These are phyloP conservation scores for Helarctos malayanus DNA, from an alignment of 2,797 vertebrate genomes.

Conservation along the genomic window DNA sequence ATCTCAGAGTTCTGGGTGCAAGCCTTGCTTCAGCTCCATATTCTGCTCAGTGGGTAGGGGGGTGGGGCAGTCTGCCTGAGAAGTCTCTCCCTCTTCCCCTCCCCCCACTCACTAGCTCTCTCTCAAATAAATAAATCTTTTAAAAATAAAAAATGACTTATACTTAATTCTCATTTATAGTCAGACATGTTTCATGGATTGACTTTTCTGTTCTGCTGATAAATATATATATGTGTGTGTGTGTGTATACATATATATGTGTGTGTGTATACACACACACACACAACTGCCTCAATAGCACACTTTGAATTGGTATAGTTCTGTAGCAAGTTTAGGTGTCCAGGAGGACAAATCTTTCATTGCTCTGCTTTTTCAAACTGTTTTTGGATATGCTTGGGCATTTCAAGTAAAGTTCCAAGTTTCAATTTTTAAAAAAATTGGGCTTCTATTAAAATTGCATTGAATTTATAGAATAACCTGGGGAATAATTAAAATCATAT, in stretches of 20 bases:
- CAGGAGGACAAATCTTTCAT: neutral
- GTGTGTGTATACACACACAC: neutral
- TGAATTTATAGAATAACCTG: constrained; percentile 44
- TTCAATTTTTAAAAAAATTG: neutral
- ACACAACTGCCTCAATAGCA: neutral
- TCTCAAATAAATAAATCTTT: neutral
- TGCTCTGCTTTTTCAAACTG: neutral
- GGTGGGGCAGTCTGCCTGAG: neutral
- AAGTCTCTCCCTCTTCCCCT: neutral
- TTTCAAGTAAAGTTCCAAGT: constrained; percentile 15
- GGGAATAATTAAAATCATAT: constrained; percentile 31
- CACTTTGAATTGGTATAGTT: neutral
- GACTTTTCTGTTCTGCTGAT: neutral
- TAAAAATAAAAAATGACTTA: neutral
- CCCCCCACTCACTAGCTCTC: neutral
- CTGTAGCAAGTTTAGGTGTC: neutral
- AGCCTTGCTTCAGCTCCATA: neutral
- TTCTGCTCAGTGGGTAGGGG: neutral
- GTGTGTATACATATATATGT: too few relatives aligned
- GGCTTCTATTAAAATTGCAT: neutral
- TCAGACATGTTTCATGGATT: neutral
- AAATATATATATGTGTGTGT: neutral
- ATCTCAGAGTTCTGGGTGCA: neutral
- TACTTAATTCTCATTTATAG: constrained; percentile 11
- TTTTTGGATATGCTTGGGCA: constrained; percentile 9